Percentiles rank a stretch among this genome's conserved stretches.
Evolutionary conservation across 2,797 vertebrate species (phyloP).

Genomic region (Tiaroga cobitis): DNA sequence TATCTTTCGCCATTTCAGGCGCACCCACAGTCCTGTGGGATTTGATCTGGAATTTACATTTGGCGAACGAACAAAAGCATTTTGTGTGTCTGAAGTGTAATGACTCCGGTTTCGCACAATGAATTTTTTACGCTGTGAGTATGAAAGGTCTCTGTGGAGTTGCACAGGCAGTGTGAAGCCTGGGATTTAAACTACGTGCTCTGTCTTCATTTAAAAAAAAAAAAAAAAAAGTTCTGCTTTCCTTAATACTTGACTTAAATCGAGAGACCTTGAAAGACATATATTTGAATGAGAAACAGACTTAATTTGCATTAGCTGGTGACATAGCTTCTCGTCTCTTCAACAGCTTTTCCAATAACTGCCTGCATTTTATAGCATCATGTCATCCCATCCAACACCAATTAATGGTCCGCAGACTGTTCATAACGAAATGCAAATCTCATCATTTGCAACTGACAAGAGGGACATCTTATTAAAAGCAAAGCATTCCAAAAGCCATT

Average conservation of each 20-base stretch:
- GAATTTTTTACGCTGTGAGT: not conserved
- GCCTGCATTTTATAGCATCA: conserved; percentile 32
- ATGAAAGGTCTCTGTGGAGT: conserved; percentile 8
- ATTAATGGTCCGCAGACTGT: conserved; percentile 46
- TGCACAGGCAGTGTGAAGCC: not conserved
- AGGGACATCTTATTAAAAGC: conserved; percentile 42
- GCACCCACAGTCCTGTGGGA: conserved; percentile 40
- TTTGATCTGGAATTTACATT: conserved; percentile 53
- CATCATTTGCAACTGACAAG: conserved; percentile 51
- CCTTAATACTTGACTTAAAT: conserved; percentile 34
- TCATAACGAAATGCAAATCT: conserved; percentile 55
- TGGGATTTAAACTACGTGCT: not conserved
- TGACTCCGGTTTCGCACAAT: conserved; percentile 35
- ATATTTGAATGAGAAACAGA: conserved; percentile 41
- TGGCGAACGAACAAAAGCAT: conserved; percentile 41
- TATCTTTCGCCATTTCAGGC: conserved; percentile 40
- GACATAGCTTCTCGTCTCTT: conserved; percentile 14
- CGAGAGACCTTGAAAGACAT: conserved; percentile 33
- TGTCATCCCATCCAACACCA: conserved; percentile 42
- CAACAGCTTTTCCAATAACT: conserved; percentile 39
- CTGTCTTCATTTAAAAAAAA: not conserved
- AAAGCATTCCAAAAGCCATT: conserved; percentile 41
- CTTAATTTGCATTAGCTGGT: conserved; percentile 45
- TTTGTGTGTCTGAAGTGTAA: conserved; percentile 48
- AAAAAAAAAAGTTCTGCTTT: conserved; percentile 20